Evolutionary conservation across 1,140 invertebrate genomes (phyloP), one percentile per base, ranked within the genome.

Genomic region (Solen grandis): DNA sequence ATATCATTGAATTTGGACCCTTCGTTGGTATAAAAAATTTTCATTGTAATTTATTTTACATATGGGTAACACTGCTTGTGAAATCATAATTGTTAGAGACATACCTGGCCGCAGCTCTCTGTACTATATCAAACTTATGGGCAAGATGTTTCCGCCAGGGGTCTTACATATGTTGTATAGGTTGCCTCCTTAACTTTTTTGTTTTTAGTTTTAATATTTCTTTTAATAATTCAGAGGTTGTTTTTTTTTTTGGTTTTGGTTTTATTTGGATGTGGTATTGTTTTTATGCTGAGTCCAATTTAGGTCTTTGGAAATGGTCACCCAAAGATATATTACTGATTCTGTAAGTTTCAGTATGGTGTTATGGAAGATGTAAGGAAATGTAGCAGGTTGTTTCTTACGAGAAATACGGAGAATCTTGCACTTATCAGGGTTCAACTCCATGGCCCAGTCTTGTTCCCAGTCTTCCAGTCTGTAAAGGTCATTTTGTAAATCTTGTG

Each of bases 391-490:
- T 27, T 62, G 60, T 33, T 5, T 41, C 25, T 46, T 78, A 10
- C 46, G 33, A 27, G 65, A 62, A 27, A 79, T 70, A 5, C 54
- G 8, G 19, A 79, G 25, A 19, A 50, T 41, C 22, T 70, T 38
- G n/a, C 54, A 70, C 31, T 69, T 70, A 29, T 79, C 36, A 16
- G 54, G 65, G 35, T 69, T 79, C 31, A 70, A 79, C n/a, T 41
- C 3, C 65, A 79, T 79, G 5, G 36, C 27, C 63, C 65, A 79
- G 41, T 70, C 41, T 5, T 5, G 29, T 19, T 63, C 77, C 68
- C 27, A 80, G 10, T 29, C 0, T 63, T 80, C 29, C 13, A 29
- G 27, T 5, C 35, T 3, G 19, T 50, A 16, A 4, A 76, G 25
- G 38, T 35, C 59, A n/a, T 76, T 19, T 16, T 76, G 29, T 27